Evolutionary conservation across 2,888 invertebrate genomes (phyloP).

Genomic region (Odontomyia ornata): DNA sequence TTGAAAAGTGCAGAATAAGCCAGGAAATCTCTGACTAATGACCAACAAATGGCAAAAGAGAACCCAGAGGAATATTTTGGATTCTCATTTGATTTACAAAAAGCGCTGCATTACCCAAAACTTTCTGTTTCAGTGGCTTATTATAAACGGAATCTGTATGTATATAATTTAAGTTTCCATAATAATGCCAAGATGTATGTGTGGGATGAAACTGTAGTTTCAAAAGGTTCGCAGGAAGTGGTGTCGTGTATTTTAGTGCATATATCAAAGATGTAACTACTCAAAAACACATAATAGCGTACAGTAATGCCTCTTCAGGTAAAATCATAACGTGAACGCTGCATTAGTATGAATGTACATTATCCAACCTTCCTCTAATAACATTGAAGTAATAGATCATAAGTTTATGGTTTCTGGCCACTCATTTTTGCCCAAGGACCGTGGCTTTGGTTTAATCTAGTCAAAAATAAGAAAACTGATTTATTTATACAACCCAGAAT

Average conservation of each 20-base stretch:
- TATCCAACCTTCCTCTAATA: background rate
- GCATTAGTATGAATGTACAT: background rate
- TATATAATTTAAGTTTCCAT: slow-evolving; percentile 54
- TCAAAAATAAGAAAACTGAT: too few relatives aligned
- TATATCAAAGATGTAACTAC: too few relatives aligned
- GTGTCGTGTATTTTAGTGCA: background rate
- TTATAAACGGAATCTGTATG: slow-evolving; percentile 48
- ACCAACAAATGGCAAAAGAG: slow-evolving; percentile 40
- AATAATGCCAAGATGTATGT: slow-evolving; percentile 54
- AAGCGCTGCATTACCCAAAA: too few relatives aligned
- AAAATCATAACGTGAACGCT: slow-evolving; percentile 16
- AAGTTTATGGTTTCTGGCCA: too few relatives aligned
- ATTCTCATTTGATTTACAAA: too few relatives aligned
- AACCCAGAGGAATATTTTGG: slow-evolving; percentile 37
- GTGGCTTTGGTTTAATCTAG: too few relatives aligned
- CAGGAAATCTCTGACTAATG: slow-evolving; percentile 34
- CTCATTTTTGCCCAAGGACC: too few relatives aligned
- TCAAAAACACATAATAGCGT: too few relatives aligned
- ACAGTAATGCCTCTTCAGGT: too few relatives aligned
- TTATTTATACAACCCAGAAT: background rate
- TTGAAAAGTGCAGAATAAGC: slow-evolving; percentile 36
- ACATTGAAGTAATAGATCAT: too few relatives aligned
- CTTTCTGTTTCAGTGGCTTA: too few relatives aligned
- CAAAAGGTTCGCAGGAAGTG: slow-evolving; percentile 54
- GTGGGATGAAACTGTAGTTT: slow-evolving; percentile 56